Base-by-base conservation (phyloP, 2,113 vertebrate species). In the Mungos mungo region DNA sequence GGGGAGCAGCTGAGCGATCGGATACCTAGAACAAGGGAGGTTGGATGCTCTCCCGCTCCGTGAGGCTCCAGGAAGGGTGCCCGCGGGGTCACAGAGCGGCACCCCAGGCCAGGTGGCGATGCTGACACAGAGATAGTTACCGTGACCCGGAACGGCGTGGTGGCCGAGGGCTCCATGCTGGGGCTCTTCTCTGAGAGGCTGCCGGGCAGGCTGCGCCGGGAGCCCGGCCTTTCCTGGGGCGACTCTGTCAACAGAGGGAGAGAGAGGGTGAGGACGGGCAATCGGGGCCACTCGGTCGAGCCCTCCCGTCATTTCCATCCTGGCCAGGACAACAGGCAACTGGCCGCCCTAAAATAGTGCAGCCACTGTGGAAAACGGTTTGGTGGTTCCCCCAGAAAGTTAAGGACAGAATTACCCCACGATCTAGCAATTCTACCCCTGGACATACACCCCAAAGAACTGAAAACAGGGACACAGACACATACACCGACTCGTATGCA, bases 61-160 rank as follows among this genome's bases (percentile, higher is more conserved):
- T 92, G 96, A 97, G 96, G 90, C 94, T 98, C 96, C 98, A 98
- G 96, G 93, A 98, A 97, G 92, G 92, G 95, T 91, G 93, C 11
- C 81, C 50, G 74, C 21, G 72, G 97, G 97, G 92, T 90, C 97
- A 7, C 97, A 94, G 80, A 88, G 92, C 41, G 93, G 96, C 96
- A 88, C 97, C 96, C 89, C 54, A 29, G 95, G 97, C 86, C 77
- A 89, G 90, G 96, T 71, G 96, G 94, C 90, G 93, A 76, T 84
- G 97, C 94, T 90, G 74, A 85, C 96, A 92, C 92, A 92, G 92
- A 93, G 97, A 65, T 93, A 97, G 98, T 99, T 98, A 99, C 99
- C 98, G 99, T 99, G 98, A 99, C 99, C 41, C 99, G 98, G 99
- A 99, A 99, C 9, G 99, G 99, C 0, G 99, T 98, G 2, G 99